Conservation (phyloP, 2,797 vertebrate genomes). For the Mareca penelope region DNA sequence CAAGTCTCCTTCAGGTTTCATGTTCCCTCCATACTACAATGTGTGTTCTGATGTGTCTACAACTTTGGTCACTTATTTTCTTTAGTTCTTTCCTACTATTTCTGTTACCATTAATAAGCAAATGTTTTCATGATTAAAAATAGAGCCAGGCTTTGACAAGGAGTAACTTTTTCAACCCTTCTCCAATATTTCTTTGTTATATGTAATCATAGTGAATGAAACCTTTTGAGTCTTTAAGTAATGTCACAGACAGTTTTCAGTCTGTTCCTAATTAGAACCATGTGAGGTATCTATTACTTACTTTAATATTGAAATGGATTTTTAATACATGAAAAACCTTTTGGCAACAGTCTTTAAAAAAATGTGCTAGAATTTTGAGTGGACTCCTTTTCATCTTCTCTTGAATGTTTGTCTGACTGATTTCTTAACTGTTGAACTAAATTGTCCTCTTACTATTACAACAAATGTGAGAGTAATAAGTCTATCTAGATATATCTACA, state of each 20-base stretch:
- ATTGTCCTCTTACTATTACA: background rate
- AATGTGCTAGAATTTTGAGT: background rate
- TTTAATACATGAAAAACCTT: slow-evolving; percentile 23
- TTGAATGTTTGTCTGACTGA: background rate
- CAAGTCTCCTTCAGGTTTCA: background rate
- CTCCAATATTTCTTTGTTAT: background rate
- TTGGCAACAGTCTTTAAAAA: slow-evolving; percentile 11
- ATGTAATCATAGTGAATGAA: background rate
- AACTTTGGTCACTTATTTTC: background rate
- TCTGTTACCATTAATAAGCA: background rate
- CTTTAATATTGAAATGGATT: background rate
- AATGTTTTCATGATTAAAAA: background rate
- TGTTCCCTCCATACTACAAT: background rate
- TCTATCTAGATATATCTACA: background rate
- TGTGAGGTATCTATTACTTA: background rate
- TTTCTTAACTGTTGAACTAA: background rate
- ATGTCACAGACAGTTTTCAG: background rate
- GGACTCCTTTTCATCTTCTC: background rate
- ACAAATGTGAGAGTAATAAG: background rate
- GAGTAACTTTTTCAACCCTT: background rate
- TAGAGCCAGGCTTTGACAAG: background rate
- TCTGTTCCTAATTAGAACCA: background rate
- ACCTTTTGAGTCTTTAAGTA: slow-evolving; percentile 10
- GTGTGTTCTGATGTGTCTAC: background rate
- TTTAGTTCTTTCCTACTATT: background rate